Percentiles rank a stretch among this genome's conserved stretches.
phyloP scores from a whole-genome alignment of 2,797 vertebrate species.

The Sebastolobus altivelis region DNA sequence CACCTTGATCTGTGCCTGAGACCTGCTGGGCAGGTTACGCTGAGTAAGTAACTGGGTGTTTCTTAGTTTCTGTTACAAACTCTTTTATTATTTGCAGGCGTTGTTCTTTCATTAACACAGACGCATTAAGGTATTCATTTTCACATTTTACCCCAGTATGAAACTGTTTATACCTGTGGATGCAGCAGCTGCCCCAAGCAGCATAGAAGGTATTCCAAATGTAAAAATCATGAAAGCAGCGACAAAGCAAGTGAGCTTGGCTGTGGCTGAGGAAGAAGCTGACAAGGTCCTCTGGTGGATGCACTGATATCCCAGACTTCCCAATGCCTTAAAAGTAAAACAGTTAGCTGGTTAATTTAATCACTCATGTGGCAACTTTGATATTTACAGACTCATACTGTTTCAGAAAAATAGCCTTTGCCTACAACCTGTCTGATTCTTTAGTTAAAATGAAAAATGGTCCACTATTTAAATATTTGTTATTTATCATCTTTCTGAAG shows the following conservation, averaged over 20 bases:
- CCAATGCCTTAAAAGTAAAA: conserved; percentile 17
- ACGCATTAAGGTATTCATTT: neutral
- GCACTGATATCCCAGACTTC: conserved; percentile 31
- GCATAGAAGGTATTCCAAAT: conserved; percentile 32
- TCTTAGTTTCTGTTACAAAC: too few relatives aligned
- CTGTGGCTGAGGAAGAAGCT: conserved; percentile 21
- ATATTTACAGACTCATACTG: neutral
- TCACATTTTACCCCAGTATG: neutral
- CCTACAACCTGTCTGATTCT: neutral
- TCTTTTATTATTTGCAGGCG: too few relatives aligned
- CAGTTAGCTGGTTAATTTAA: neutral
- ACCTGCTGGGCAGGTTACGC: too few relatives aligned
- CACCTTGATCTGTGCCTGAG: too few relatives aligned
- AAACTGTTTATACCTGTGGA: conserved; percentile 44
- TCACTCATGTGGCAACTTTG: neutral
- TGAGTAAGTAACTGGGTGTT: too few relatives aligned
- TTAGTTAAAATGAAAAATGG: too few relatives aligned
- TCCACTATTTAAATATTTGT: too few relatives aligned
- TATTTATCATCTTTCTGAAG: too few relatives aligned
- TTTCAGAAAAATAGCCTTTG: neutral
- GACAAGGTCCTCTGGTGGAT: conserved; percentile 51
- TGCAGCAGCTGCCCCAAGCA: conserved; percentile 54
- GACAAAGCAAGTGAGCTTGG: conserved; percentile 25
- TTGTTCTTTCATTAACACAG: too few relatives aligned
- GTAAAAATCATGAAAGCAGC: neutral